These are phyloP conservation scores for Serilophus lunatus DNA, from an alignment of 2,113 vertebrate genomes.

Conservation along the genomic window DNA sequence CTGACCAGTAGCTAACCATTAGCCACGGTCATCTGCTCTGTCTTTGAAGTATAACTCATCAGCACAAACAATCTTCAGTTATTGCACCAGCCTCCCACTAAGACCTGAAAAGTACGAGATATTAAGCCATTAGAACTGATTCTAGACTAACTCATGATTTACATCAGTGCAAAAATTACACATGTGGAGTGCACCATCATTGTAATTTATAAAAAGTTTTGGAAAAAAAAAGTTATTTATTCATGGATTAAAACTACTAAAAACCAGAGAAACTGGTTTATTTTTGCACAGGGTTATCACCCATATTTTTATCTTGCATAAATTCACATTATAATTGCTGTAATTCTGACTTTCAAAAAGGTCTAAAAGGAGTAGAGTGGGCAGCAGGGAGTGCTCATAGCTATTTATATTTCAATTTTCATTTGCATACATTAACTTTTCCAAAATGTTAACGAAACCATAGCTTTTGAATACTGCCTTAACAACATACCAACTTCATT, in stretches of 20 bases:
- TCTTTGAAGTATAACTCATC: neutral
- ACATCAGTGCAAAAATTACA: neutral
- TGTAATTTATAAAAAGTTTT: neutral
- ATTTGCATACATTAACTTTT: neutral
- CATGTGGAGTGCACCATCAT: neutral
- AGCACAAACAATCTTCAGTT: neutral
- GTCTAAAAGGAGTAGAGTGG: neutral
- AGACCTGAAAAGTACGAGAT: neutral
- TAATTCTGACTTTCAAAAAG: neutral
- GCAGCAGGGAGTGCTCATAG: neutral
- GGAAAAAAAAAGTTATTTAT: neutral
- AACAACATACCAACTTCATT: neutral
- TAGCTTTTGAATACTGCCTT: neutral
- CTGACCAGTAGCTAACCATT: neutral
- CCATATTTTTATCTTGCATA: neutral
- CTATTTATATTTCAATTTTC: neutral
- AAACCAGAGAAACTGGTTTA: neutral
- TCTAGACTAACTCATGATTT: neutral
- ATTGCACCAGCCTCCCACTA: neutral
- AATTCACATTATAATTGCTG: neutral
- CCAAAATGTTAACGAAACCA: neutral
- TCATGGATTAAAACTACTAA: neutral
- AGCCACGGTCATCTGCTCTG: neutral
- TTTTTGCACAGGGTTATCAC: neutral
- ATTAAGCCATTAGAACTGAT: neutral